These are phyloP conservation scores for Sphecodes monilicornis DNA, from an alignment of 2,888 invertebrate genomes.

Conservation along the genomic window DNA sequence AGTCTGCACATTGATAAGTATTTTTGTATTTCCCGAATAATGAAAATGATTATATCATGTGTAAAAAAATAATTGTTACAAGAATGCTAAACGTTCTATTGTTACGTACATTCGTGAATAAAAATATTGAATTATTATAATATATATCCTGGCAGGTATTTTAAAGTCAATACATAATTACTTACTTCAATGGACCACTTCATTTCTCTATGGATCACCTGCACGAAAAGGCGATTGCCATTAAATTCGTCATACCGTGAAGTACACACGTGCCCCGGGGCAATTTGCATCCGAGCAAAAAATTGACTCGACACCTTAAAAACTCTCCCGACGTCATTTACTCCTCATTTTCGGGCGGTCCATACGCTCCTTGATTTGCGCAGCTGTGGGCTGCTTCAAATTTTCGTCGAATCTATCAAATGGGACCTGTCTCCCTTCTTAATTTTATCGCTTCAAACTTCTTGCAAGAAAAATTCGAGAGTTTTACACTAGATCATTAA, in stretches of 20 bases:
- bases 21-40: background rate
- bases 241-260: conserved; percentile 27
- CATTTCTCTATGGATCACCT: background rate
- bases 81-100: background rate
- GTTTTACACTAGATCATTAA: background rate
- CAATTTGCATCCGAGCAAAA: conserved; percentile 41
- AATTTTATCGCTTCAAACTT: background rate
- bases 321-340: conserved; percentile 38
- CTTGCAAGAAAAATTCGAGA: background rate
- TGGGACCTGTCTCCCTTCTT: background rate
- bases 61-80: background rate
- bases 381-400: conserved; percentile 34
- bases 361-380: conserved; percentile 3
- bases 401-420: conserved; percentile 33
- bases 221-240: background rate
- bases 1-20: background rate
- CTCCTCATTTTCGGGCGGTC: conserved; percentile 43
- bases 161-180: background rate
- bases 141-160: background rate
- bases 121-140: background rate
- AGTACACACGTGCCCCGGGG: background rate
- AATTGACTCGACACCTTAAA: conserved; percentile 37
- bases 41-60: background rate
- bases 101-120: background rate
- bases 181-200: background rate